Base-by-base conservation (phyloP, 1,140 invertebrate species). In the Phenacoccus solenopsis region DNA sequence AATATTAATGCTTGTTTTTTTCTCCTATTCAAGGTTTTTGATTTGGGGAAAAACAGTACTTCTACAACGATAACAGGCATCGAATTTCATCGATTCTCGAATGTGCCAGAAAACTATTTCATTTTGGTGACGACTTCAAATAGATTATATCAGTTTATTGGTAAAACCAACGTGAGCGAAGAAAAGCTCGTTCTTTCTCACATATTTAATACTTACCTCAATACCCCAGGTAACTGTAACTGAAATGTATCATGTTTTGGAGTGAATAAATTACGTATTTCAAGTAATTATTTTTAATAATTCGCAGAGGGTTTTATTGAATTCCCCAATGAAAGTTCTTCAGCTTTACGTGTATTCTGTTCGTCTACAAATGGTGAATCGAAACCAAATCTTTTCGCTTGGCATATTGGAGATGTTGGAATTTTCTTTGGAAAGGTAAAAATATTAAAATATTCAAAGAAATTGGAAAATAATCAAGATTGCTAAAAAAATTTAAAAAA, bases 131-230 rank as follows among this genome's bases (percentile, higher is more conserved):
- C 92, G 0, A 96, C 93, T 22, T 83, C 88, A 0, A 88, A 87
- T 69, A 83, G 88, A 70, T 81, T 96, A 57, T 95, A 94, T 80
- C 90, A 91, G 77, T 96, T 95, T 77, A 84, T 89, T 72, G 93
- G 93, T 21, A 80, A 82, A 70, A 84, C 90, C 0, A 81, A 84
- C 28, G 82, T 82, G 73, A 79, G 82, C 0, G 88, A 93, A 35
- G 91, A 94, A 64, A 88, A 89, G 71, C 89, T 90, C 16, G 81
- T 91, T 28, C 83, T 93, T 5, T 86, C 90, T 73, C 85, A 90
- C 67, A 84, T 96, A 28, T 96, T 96, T 75, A 86, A 87, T 70
- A 84, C 83, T 73, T 94, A 94, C 80, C 81, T 93, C 3, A 88
- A 86, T 59, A 82, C 84, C 4, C 83, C 86, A 75, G 90, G 90